Evolutionary conservation across 2,888 invertebrate genomes (phyloP).

Genomic region (Chymomyza amoena): DNA sequence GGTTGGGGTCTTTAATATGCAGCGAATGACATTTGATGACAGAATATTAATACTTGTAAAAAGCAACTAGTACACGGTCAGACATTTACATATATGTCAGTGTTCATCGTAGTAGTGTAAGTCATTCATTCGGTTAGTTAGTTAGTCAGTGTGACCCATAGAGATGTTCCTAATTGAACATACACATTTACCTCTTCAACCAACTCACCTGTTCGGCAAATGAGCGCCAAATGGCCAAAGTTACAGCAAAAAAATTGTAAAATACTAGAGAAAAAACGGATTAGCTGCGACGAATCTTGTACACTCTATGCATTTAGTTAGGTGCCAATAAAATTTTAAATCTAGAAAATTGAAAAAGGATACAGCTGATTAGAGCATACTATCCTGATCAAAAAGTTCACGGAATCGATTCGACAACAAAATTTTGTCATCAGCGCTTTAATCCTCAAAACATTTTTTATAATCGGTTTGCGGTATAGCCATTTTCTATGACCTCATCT

Average conservation of each 20-base stretch:
- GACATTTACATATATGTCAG: background rate
- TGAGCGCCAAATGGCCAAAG: conserved; percentile 34
- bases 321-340: too few relatives aligned
- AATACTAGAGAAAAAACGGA: background rate
- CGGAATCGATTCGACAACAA: too few relatives aligned
- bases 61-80: background rate
- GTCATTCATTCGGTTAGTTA: background rate
- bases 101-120: background rate
- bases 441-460: too few relatives aligned
- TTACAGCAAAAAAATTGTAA: background rate
- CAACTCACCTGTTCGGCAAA: conserved; percentile 7
- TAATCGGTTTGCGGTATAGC: too few relatives aligned
- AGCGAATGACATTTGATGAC: background rate
- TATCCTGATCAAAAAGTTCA: too few relatives aligned
- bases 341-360: too few relatives aligned
- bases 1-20: background rate
- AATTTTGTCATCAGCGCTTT: too few relatives aligned
- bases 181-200: conserved; percentile 11
- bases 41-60: background rate
- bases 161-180: conserved; percentile 51
- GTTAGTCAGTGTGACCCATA: background rate
- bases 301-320: background rate
- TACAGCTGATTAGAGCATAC: too few relatives aligned
- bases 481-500: too few relatives aligned
- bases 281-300: background rate